Percentiles rank a stretch among this genome's conserved stretches.
phyloP scores from a whole-genome alignment of 2,888 invertebrate genomes.

The Nesidiocoris tenuis region DNA sequence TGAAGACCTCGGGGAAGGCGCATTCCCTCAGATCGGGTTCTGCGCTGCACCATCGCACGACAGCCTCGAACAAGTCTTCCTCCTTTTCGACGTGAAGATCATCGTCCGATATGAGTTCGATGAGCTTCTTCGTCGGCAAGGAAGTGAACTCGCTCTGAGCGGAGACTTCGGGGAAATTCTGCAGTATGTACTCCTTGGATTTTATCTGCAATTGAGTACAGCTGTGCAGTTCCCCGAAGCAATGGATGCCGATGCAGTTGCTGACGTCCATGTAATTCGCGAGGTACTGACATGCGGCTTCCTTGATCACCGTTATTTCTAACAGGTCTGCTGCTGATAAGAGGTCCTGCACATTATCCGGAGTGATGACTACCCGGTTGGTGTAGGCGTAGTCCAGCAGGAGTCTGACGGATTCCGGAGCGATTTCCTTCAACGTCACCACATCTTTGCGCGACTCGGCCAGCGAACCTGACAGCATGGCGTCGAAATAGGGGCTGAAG shows the following conservation, averaged over 20 bases:
- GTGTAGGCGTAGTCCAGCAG: slow-evolving; percentile 57
- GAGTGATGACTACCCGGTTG: slow-evolving; percentile 54
- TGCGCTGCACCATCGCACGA: slow-evolving; percentile 56
- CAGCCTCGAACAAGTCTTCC: slow-evolving; percentile 57
- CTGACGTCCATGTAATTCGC: slow-evolving; percentile 56
- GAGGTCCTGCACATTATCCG: slow-evolving; percentile 56
- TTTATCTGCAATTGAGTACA: slow-evolving; percentile 56
- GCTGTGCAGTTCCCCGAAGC: slow-evolving; percentile 58
- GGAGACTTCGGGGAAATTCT: slow-evolving; percentile 54
- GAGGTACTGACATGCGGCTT: slow-evolving; percentile 56
- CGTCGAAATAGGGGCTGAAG: slow-evolving; percentile 57
- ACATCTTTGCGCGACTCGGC: slow-evolving; percentile 56
- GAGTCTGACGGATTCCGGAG: slow-evolving; percentile 54
- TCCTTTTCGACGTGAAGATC: slow-evolving; percentile 57
- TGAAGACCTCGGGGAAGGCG: slow-evolving; percentile 55
- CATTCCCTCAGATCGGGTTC: slow-evolving; percentile 52
- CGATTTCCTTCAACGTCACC: slow-evolving; percentile 56
- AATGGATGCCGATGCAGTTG: slow-evolving; percentile 59
- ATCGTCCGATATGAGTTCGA: slow-evolving; percentile 57
- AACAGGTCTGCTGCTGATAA: slow-evolving; percentile 56
- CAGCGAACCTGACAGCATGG: slow-evolving; percentile 56
- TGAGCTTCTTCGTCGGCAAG: slow-evolving; percentile 55
- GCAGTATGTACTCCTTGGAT: slow-evolving; percentile 55
- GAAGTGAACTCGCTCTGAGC: slow-evolving; percentile 55
- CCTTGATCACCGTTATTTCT: slow-evolving; percentile 54